Conservation (phyloP, 2,113 vertebrate species). For the Cheilinus undulatus region DNA sequence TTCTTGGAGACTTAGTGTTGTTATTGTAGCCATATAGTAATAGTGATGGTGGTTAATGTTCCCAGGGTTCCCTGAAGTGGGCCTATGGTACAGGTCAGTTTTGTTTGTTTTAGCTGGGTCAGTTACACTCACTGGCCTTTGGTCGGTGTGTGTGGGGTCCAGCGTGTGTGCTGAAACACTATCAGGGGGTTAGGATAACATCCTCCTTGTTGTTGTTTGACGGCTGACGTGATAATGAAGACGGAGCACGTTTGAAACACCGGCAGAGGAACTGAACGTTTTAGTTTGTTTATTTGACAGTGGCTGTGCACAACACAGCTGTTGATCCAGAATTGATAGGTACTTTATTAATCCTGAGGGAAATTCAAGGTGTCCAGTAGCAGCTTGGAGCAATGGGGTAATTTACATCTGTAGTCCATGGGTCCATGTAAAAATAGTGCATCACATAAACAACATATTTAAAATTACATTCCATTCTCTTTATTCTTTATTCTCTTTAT, state of each 20-base stretch:
- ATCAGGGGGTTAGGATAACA: constrained; percentile 6
- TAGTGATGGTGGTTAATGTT: not conserved
- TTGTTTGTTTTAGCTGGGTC: constrained; percentile 24
- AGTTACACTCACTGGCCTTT: not conserved
- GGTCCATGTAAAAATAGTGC: no score
- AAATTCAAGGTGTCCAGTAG: no score
- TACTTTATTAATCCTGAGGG: no score
- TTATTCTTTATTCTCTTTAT: no score
- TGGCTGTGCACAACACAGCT: no score
- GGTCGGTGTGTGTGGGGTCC: constrained; percentile 12
- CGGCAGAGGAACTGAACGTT: not conserved
- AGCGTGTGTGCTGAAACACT: constrained; percentile 30
- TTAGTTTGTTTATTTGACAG: no score
- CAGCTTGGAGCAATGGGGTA: no score
- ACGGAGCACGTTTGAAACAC: constrained; percentile 4
- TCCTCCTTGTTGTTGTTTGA: constrained; percentile 32
- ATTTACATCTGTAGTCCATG: no score
- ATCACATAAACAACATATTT: no score
- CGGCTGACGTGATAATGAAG: constrained; percentile 12
- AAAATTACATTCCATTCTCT: no score
- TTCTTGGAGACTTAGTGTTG: not conserved
- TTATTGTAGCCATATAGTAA: not conserved
- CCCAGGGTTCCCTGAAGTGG: constrained; percentile 1
- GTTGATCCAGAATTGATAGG: no score
- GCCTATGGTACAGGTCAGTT: constrained; percentile 8